A percentile compares a stretch with the other conserved stretches of the same genome.
phyloP scores from a whole-genome alignment of 1,140 invertebrate species.

The Periplaneta americana region DNA sequence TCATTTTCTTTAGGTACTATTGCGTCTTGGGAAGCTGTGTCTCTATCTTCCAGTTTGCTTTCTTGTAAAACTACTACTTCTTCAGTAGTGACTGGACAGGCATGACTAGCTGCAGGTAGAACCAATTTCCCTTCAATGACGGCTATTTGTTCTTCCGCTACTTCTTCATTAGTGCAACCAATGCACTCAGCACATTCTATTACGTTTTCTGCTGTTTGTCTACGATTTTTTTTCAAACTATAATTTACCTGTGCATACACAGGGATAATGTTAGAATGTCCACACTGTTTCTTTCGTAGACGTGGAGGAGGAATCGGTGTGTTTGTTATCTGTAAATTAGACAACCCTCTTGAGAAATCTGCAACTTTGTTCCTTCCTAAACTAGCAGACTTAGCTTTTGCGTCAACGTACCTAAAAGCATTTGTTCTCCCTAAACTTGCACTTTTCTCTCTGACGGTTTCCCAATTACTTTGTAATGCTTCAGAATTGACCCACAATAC shows the following conservation, averaged over 20 bases:
- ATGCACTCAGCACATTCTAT: neutral
- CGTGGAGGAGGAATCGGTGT: constrained; percentile 7
- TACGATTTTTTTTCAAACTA: constrained; percentile 15
- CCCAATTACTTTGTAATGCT: neutral
- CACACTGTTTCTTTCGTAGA: constrained; percentile 6
- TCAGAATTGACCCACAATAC: neutral
- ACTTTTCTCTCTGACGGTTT: neutral
- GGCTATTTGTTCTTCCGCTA: neutral
- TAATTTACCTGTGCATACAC: constrained; percentile 18
- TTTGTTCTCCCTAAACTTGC: constrained; percentile 9
- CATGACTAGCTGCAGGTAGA: neutral
- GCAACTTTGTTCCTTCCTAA: neutral
- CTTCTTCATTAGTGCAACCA: neutral
- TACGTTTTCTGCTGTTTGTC: neutral
- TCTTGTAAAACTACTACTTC: neutral
- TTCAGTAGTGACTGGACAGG: neutral
- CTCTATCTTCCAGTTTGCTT: neutral
- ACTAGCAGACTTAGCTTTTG: neutral
- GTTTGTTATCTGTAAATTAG: neutral
- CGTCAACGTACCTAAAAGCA: neutral
- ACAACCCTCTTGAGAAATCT: neutral
- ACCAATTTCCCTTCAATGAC: neutral
- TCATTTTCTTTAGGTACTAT: neutral
- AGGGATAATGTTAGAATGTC: constrained; percentile 12
- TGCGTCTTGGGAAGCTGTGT: neutral